Evolutionary conservation across 2,797 vertebrate species (phyloP), one percentile per base, ranked within the genome.

Genomic region (Enteromius paludinosus): DNA sequence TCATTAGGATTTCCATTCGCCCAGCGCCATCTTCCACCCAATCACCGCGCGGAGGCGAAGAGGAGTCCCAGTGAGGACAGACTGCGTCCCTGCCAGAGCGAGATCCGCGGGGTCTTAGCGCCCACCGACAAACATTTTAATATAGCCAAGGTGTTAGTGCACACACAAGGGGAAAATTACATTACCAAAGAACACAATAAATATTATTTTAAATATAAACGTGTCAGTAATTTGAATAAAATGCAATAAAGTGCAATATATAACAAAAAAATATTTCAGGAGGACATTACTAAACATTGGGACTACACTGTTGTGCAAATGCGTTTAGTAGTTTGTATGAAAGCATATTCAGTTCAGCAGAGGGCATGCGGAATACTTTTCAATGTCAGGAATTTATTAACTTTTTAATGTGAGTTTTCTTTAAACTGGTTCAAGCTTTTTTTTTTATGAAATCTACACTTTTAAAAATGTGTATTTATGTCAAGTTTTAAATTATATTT

Each of bases 1-100:
- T 98, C 97, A 98, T 98, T 96, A 98, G 97, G 96, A 97, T 97
- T 98, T 98, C 96, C 97, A 97, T 97, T 96, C 97, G 96, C 95
- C 95, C 95, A 96, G 95, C 96, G 97, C 97, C 97, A 98, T 98
- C 96, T 97, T 97, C 96, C 93, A 95, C 94, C 93, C 94, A 95
- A 94, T 94, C 93, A 91, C 94, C 90, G 94, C 91, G 93, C 92
- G 90, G 89, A 92, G 90, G 92, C 89, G 85, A 90, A 89, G 86
- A 78, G 78, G 87, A 88, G 90, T 90, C 90, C 85, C 87, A 89
- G 91, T 90, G 91, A 91, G 87, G 85, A 56, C 82, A 79, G 86
- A 81, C 41, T 73, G 84, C 87, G 76, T 85, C 87, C 87, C 88
- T 87, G 72, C 88, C 89, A 38, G 56, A 28, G 33, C 83, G 79